phyloP scores from a whole-genome alignment of 1,140 invertebrate species.

The Ceratina calcarata region DNA sequence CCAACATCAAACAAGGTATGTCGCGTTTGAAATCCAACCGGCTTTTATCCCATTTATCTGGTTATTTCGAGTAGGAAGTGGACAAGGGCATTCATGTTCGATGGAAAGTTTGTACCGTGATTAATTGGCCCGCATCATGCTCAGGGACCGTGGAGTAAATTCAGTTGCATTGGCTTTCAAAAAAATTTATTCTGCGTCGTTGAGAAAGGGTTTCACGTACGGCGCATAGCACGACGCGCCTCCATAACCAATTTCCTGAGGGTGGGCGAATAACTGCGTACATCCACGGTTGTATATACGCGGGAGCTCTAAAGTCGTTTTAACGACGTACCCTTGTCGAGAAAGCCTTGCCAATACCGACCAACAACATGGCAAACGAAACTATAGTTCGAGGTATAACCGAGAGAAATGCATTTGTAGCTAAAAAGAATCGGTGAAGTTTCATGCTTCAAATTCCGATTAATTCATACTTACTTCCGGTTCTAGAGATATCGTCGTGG shows the following conservation, averaged over 20 bases:
- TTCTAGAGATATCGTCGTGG: too few relatives aligned
- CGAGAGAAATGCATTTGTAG: too few relatives aligned
- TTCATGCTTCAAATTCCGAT: too few relatives aligned
- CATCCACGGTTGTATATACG: slow-evolving; percentile 1
- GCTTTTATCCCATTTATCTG: neutral
- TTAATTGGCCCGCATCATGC: slow-evolving; percentile 3
- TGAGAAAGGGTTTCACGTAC: slow-evolving; percentile 26
- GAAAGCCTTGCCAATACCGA: neutral
- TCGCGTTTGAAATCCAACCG: neutral
- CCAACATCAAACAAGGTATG: too few relatives aligned
- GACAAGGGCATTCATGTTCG: neutral
- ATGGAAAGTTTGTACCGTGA: slow-evolving; percentile 3
- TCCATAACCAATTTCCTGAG: slow-evolving; percentile 45
- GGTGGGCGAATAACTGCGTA: slow-evolving; percentile 37
- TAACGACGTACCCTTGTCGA: slow-evolving; percentile 29
- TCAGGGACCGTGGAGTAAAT: neutral
- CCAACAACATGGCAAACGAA: slow-evolving; percentile 20
- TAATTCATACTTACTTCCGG: too few relatives aligned
- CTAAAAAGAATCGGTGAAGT: too few relatives aligned
- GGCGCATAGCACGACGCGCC: slow-evolving; percentile 22
- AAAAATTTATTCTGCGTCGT: slow-evolving; percentile 31
- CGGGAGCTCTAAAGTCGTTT: slow-evolving; percentile 43
- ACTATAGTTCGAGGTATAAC: neutral
- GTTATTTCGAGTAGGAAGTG: neutral
- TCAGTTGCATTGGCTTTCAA: slow-evolving; percentile 14